phyloP scores from a whole-genome alignment of 2,113 vertebrate genomes.

The Brevimyrus niger region DNA sequence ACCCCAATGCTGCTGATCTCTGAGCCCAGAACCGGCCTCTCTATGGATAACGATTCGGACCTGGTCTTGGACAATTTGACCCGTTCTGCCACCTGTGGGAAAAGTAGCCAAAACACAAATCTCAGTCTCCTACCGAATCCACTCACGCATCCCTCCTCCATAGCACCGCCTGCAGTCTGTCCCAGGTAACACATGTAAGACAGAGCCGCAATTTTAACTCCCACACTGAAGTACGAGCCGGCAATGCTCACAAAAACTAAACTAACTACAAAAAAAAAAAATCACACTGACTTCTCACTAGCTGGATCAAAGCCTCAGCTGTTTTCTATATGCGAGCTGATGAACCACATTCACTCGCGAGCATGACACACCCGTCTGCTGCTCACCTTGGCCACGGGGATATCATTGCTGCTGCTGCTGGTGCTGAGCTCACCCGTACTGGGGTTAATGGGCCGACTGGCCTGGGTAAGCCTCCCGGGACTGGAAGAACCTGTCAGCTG shows the following conservation, averaged over 20 bases:
- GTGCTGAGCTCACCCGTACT: slow-evolving; percentile 82
- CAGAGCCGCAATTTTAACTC: neutral
- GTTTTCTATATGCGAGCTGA: neutral
- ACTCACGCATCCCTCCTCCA: neutral
- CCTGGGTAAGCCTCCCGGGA: slow-evolving; percentile 62
- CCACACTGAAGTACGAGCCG: neutral
- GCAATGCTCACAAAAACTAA: neutral
- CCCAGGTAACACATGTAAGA: neutral
- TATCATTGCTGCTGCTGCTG: slow-evolving; percentile 81
- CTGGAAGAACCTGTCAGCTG: slow-evolving; percentile 69
- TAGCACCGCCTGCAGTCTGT: neutral
- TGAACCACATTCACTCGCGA: neutral
- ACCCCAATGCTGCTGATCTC: slow-evolving; percentile 85
- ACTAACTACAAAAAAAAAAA: neutral
- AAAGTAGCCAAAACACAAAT: slow-evolving; percentile 15
- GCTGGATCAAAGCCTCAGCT: too few relatives aligned
- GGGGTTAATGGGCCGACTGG: slow-evolving; percentile 71
- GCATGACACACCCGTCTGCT: neutral
- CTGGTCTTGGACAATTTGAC: slow-evolving; percentile 83
- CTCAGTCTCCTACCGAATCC: neutral
- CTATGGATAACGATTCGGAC: slow-evolving; percentile 74
- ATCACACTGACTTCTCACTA: neutral
- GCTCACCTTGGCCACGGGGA: slow-evolving; percentile 78
- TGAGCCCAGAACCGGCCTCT: slow-evolving; percentile 76
- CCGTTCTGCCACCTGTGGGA: slow-evolving; percentile 75